phyloP scores from a whole-genome alignment of 2,888 invertebrate species.

The Eupithecia exiguata region DNA sequence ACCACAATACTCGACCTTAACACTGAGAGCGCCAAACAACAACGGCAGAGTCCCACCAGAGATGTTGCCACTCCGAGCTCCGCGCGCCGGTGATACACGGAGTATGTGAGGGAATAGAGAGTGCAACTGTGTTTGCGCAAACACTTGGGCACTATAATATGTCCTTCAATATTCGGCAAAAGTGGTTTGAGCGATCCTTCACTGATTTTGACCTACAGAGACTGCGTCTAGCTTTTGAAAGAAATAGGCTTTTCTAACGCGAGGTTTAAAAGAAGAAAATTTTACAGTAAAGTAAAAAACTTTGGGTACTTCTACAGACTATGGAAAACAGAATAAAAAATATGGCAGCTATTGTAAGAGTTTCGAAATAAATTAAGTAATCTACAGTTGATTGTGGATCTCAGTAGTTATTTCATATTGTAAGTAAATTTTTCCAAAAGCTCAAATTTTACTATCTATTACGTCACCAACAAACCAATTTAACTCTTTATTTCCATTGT shows the following conservation, averaged over 20 bases:
- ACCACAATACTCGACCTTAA: no score
- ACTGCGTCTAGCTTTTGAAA: not conserved
- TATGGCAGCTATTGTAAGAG: conserved; percentile 14
- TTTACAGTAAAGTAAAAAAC: not conserved
- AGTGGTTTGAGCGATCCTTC: not conserved
- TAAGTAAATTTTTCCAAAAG: conserved; percentile 68
- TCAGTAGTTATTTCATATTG: conserved; percentile 74
- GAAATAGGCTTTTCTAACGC: not conserved
- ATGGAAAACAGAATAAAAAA: not conserved
- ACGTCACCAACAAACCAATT: conserved; percentile 62
- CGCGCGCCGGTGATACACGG: no score
- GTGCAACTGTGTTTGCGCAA: no score
- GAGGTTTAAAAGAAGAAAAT: not conserved
- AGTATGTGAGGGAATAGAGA: no score
- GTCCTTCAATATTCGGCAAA: not conserved
- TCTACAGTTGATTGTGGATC: conserved; percentile 82
- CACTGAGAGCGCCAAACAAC: no score
- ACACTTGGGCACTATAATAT: no score
- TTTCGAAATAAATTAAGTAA: conserved; percentile 66
- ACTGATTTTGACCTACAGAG: not conserved
- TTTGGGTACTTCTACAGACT: not conserved
- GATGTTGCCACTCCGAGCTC: no score
- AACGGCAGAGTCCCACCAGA: no score
- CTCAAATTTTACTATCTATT: conserved; percentile 60
- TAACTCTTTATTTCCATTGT: conserved; percentile 60